Evolutionary conservation across 2,797 vertebrate genomes (phyloP), one percentile per base, ranked within the genome.

Genomic region (Chelon labrosus): DNA sequence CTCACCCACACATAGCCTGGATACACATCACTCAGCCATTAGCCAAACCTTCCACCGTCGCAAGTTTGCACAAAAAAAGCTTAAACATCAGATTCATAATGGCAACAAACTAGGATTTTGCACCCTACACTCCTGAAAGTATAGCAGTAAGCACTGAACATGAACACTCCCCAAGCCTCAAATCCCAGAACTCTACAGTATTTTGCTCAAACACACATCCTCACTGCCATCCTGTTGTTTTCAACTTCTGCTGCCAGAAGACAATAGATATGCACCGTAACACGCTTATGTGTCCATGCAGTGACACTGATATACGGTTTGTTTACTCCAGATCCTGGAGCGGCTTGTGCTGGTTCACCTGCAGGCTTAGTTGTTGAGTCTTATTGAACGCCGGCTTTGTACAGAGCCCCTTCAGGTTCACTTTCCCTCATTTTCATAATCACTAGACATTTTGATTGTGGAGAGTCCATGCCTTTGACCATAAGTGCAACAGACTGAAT

Each of bases 401-500:
- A 67, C 44, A 17, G 19, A 54, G 53, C 44, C 22, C 27, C 9
- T 3, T 35, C 46, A 22, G 2, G 52, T 75, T 82, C 39, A 11
- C 13, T 51, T 14, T 52, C 49, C 58, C 60, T 83, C 54, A 55
- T 84, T 81, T 82, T 84, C 78, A 82, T 85, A 88, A 77, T 77
- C 69, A 42, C 50, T 35, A 38, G 60, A 70, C 67, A 3, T 74
- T 85, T 80, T 79, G 75, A 85, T 79, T 13, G 64, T 25, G 39
- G 51, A 37, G 69, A 72, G 65, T 79, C 59, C 13, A 56, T 73
- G 22, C 27, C 22, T 83, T 85, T 83, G 70, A 76, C 70, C 75
- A 75, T 75, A 73, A 85, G 79, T 83, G 75, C 72, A 88, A 58
- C 57, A 80, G 69, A 85, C 70, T 58, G 66, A 88, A 88, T 89